A percentile compares a stretch with the other conserved stretches of the same genome.
Evolutionary conservation across 2,888 invertebrate genomes (phyloP).

Genomic region (Octonoba sinensis): DNA sequence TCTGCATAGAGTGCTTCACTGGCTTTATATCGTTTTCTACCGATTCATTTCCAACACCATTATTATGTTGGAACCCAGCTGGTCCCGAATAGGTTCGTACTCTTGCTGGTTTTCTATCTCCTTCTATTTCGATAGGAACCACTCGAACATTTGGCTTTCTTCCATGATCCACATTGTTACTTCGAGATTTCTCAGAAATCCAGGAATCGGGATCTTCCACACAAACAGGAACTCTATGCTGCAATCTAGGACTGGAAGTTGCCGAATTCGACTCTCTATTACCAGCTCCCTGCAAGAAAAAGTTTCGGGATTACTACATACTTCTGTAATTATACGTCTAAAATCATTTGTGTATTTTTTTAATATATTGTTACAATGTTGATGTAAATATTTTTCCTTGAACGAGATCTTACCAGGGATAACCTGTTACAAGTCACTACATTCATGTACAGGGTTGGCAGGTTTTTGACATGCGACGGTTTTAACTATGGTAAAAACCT

Average conservation of each 20-base stretch:
- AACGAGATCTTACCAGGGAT: too few species aligned
- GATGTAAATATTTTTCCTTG: too few species aligned
- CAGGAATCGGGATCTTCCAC: constrained; percentile 18
- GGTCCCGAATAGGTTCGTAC: constrained; percentile 23
- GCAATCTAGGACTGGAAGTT: constrained; percentile 37
- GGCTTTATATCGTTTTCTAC: background rate
- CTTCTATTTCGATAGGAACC: constrained; percentile 48
- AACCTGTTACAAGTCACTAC: too few species aligned
- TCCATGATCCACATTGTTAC: constrained; percentile 15
- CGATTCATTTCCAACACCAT: too few species aligned
- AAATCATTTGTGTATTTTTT: too few species aligned
- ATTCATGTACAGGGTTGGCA: too few species aligned
- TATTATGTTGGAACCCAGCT: background rate
- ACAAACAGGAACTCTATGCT: constrained; percentile 52
- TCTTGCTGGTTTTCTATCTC: background rate
- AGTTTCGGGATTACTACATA: background rate
- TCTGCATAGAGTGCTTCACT: background rate
- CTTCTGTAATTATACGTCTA: too few species aligned
- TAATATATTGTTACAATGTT: too few species aligned
- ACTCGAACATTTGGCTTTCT: constrained; percentile 36
- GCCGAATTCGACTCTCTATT: background rate
- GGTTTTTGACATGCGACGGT: too few species aligned
- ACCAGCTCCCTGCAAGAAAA: constrained; percentile 4
- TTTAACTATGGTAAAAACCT: too few species aligned
- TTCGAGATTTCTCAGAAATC: constrained; percentile 9